Evolutionary conservation across 2,888 invertebrate genomes (phyloP).

Genomic region (Phengaris alcon): DNA sequence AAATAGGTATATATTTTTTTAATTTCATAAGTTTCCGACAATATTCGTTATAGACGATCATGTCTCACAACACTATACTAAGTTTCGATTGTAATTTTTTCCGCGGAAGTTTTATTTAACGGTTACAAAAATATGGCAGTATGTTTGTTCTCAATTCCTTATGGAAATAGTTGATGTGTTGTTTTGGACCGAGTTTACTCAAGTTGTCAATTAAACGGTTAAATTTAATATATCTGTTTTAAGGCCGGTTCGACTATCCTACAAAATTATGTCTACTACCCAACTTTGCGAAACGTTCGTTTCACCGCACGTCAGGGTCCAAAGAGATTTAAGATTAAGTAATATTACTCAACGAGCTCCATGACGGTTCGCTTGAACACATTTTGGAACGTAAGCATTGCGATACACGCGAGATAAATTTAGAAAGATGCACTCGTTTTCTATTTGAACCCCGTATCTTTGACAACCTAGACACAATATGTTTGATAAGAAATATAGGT

Average conservation of each 20-base stretch:
- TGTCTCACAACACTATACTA: neutral
- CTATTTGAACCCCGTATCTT: constrained; percentile 39
- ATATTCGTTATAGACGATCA: neutral
- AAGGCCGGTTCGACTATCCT: constrained; percentile 75
- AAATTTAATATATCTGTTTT: constrained; percentile 55
- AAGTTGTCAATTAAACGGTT: constrained; percentile 41
- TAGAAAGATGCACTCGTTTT: constrained; percentile 6
- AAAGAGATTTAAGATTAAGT: constrained; percentile 25
- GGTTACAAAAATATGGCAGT: constrained; percentile 73
- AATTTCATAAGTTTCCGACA: neutral
- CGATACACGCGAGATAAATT: neutral
- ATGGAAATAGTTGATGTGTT: constrained; percentile 46
- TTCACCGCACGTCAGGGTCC: constrained; percentile 14
- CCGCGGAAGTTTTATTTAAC: constrained; percentile 24
- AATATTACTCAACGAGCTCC: constrained; percentile 23
- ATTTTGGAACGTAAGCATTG: constrained; percentile 26
- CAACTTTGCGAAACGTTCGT: constrained; percentile 30
- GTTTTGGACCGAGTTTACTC: constrained; percentile 46
- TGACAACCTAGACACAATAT: constrained; percentile 65
- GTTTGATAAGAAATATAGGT: constrained; percentile 59
- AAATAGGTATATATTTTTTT: neutral
- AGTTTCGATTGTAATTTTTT: neutral
- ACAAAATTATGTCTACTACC: constrained; percentile 56
- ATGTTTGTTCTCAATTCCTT: constrained; percentile 74
- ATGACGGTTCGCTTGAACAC: constrained; percentile 28